Evolutionary conservation across 2,113 vertebrate genomes (phyloP).

Genomic region (Rallus limicola): DNA sequence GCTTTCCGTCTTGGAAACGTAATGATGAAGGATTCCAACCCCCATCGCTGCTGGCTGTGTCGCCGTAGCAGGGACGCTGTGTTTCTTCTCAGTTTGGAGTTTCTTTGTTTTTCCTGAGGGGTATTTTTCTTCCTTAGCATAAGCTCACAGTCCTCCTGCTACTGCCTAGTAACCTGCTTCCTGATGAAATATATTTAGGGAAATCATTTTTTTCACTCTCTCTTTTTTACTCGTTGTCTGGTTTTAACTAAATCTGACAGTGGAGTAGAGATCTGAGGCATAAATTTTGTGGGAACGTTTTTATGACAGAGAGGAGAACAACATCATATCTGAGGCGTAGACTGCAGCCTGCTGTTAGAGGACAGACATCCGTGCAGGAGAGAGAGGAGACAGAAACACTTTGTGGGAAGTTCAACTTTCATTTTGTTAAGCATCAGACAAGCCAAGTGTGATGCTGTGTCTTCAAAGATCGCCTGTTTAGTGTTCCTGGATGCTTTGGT

Average conservation of each 20-base stretch:
- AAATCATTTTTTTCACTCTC: not conserved
- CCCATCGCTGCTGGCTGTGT: not conserved
- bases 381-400: not conserved
- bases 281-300: slow-evolving; percentile 2
- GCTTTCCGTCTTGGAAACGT: not conserved
- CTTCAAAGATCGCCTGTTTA: not conserved
- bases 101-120: not conserved
- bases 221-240: not conserved
- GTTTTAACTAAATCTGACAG: slow-evolving; percentile 45
- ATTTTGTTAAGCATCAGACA: not conserved
- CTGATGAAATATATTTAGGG: not conserved
- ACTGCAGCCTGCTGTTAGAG: not conserved
- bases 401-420: not conserved
- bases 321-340: not conserved
- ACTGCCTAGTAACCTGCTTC: slow-evolving; percentile 4
- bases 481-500: not conserved
- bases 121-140: not conserved
- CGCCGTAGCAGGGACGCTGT: not conserved
- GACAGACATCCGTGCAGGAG: not conserved
- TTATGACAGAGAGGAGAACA: not conserved
- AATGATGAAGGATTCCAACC: not conserved
- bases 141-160: not conserved
- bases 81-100: not conserved
- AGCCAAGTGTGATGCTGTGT: not conserved
- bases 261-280: slow-evolving; percentile 15